A percentile compares a stretch with the other conserved stretches of the same genome.
These are phyloP conservation scores for Manacus vitellinus DNA, from an alignment of 2,113 vertebrate genomes.

Conservation along the genomic window DNA sequence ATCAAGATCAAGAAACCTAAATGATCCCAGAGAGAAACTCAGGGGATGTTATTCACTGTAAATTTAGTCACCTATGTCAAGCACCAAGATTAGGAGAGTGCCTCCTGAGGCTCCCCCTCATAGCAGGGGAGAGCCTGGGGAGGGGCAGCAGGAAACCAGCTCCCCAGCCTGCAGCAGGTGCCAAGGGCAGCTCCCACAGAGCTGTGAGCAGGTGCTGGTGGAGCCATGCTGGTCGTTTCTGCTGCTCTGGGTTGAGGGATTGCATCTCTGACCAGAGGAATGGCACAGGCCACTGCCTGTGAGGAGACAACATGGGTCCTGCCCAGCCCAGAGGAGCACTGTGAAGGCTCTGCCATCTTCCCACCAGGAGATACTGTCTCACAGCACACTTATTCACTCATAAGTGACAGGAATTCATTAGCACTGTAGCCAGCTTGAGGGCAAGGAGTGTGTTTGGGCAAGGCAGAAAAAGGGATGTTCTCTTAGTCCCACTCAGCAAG, in stretches of 20 bases:
- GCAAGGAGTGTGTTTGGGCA: background rate
- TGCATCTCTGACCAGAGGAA: background rate
- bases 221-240: background rate
- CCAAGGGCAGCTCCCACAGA: background rate
- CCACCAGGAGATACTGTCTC: background rate
- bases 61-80: background rate
- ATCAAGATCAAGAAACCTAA: constrained; percentile 49
- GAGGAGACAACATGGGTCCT: background rate
- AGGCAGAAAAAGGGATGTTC: background rate
- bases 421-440: background rate
- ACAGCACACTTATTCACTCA: background rate
- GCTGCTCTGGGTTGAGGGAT: background rate
- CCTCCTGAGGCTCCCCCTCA: background rate
- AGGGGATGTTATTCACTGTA: background rate
- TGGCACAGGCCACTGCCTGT: fast-evolving
- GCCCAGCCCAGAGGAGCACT: background rate
- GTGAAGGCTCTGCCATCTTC: background rate
- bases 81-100: background rate
- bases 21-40: background rate
- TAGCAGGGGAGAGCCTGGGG: background rate
- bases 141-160: background rate
- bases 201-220: background rate
- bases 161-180: background rate
- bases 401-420: background rate
- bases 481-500: background rate